Evolutionary conservation across 2,888 invertebrate genomes (phyloP), one percentile per base, ranked within the genome.

Genomic region (Callinectes sapidus): DNA sequence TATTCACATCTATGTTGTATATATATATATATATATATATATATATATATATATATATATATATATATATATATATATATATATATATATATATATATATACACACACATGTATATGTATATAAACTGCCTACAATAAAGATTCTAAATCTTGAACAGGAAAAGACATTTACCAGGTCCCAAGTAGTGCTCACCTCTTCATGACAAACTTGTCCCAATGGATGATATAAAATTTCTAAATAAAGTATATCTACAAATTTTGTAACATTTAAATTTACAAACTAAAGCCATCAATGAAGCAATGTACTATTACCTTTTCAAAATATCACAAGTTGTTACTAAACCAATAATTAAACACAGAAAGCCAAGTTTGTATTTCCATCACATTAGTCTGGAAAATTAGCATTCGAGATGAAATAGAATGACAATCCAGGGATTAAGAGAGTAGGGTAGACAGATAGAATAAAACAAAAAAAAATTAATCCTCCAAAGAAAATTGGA

Each of bases 71-170:
- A 35, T 81, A 81, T 81, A 81, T 81, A 90, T 90, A 90, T 71
- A 90, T 90, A 90, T 90, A 90, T 90, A 90, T 90, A 90, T 90
- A 90, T 71, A n/a, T n/a, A n/a, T n/a, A n/a, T n/a, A n/a, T n/a
- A n/a, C n/a, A n/a, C n/a, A n/a, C n/a, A n/a, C n/a, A n/a, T n/a
- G n/a, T n/a, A n/a, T n/a, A n/a, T n/a, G n/a, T n/a, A n/a, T n/a
- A 48, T 48, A 35, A 61, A 28, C 32, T 61, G 35, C n/a, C n/a
- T 61, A 88, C 88, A 55, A 61, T 54, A 61, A 61, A 55, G 88
- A 88, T 88, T 61, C 61, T 88, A 88, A 61, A 55, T 54, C 88
- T 61, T 88, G 54, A 55, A 54, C 35, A 61, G 88, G 88, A 88
- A 88, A 61, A 55, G 61, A 35, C 32, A 88, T 88, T 88, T 35